Percentiles rank a stretch among this genome's conserved stretches.
These are phyloP conservation scores for Drosophila sechellia DNA, from an alignment of 1,140 invertebrate species.

Conservation along the genomic window DNA sequence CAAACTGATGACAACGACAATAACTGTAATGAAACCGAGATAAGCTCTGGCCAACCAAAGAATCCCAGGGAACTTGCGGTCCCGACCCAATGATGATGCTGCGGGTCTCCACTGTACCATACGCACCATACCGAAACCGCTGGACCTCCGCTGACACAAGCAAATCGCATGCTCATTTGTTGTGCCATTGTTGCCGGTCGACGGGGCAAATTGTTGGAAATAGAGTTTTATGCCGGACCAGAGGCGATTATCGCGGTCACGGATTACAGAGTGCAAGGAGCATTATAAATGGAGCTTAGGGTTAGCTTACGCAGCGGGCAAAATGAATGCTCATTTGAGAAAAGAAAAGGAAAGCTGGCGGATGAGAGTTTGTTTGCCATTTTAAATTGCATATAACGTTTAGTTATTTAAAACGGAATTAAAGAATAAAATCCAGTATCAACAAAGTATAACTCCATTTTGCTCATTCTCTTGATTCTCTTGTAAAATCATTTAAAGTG, in stretches of 20 bases:
- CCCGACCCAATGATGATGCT: constrained; percentile 18
- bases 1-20: constrained; percentile 76
- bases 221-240: constrained; percentile 51
- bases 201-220: constrained; percentile 54
- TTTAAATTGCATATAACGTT: not conserved
- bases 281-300: constrained; percentile 44
- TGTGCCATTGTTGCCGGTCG: constrained; percentile 61
- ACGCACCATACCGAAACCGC: not conserved
- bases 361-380: not conserved
- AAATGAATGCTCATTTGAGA: not conserved
- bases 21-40: constrained; percentile 77
- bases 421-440: no score
- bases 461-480: no score
- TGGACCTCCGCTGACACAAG: constrained; percentile 32
- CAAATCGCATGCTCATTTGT: constrained; percentile 71
- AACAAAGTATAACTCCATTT: no score
- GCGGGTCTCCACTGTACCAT: constrained; percentile 26
- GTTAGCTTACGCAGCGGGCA: constrained; percentile 31
- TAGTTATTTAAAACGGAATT: no score
- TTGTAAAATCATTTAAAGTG: no score
- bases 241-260: constrained; percentile 55
- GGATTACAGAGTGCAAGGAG: constrained; percentile 45
- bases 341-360: not conserved
- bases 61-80: not conserved
- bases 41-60: constrained; percentile 54